These are phyloP conservation scores for Murina feae DNA, from an alignment of 2,113 vertebrate genomes.

Conservation along the genomic window DNA sequence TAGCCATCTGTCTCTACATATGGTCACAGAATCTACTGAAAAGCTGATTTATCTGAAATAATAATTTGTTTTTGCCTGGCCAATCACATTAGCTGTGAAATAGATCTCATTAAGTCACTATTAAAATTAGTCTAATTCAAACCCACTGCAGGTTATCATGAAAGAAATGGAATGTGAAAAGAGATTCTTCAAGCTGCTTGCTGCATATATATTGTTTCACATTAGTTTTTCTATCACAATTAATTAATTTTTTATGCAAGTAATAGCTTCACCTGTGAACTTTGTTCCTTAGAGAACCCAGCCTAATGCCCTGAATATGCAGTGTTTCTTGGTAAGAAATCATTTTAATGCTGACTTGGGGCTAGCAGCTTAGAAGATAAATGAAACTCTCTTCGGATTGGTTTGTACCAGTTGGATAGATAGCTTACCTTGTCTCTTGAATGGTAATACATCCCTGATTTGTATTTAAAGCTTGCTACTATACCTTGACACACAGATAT, in stretches of 20 bases:
- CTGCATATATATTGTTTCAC: not conserved
- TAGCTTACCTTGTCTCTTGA: not conserved
- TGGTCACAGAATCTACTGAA: constrained; percentile 41
- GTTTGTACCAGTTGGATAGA: not conserved
- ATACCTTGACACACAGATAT: not conserved
- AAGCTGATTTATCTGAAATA: constrained; percentile 39
- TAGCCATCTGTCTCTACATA: constrained; percentile 20
- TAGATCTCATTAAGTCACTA: constrained; percentile 41
- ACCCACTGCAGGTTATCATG: not conserved
- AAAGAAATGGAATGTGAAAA: constrained; percentile 18
- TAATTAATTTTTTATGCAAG: constrained; percentile 61
- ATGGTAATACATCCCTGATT: not conserved
- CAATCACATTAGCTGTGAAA: constrained; percentile 41
- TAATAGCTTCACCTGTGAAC: constrained; percentile 48
- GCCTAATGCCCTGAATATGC: constrained; percentile 10
- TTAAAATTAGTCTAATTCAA: constrained; percentile 28
- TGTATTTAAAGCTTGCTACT: constrained; percentile 11
- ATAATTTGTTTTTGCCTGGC: not conserved
- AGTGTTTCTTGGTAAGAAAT: constrained; percentile 9
- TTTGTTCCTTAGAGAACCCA: not conserved
- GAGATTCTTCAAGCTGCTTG: not conserved
- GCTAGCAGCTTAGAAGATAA: constrained; percentile 24
- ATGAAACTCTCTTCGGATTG: not conserved
- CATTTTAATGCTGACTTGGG: constrained; percentile 41
- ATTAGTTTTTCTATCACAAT: constrained; percentile 3